phyloP scores from a whole-genome alignment of 2,797 vertebrate species.

The Argya squamiceps region DNA sequence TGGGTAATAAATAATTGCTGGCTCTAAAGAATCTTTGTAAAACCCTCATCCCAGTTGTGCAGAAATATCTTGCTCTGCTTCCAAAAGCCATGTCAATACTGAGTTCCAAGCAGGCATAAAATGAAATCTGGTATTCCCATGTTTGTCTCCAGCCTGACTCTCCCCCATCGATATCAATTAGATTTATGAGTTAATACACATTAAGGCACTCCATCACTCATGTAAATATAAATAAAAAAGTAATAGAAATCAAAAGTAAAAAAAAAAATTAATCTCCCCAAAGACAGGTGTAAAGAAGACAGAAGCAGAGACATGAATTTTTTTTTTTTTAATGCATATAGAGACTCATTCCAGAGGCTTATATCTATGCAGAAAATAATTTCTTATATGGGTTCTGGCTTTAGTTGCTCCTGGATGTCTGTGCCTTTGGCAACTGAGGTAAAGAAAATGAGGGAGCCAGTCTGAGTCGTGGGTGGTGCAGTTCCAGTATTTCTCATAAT shows the following conservation, averaged over 20 bases:
- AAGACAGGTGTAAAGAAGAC: not conserved
- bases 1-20: not conserved
- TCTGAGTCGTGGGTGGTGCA: not conserved
- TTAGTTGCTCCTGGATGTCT: not conserved
- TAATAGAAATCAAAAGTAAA: not conserved
- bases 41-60: not conserved
- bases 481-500: not conserved
- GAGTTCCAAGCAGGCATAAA: not conserved
- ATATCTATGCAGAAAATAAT: not conserved
- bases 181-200: not conserved
- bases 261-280: fast-evolving
- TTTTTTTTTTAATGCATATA: not conserved
- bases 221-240: not conserved
- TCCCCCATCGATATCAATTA: not conserved
- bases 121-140: not conserved
- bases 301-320: not conserved
- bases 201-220: not conserved
- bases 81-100: not conserved
- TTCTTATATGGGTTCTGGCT: not conserved
- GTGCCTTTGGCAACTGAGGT: not conserved
- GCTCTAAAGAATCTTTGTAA: not conserved
- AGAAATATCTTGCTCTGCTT: not conserved
- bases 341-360: not conserved
- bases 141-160: not conserved
- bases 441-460: not conserved